These are phyloP conservation scores for Bettongia penicillata DNA, from an alignment of 2,113 vertebrate genomes.

Conservation along the genomic window DNA sequence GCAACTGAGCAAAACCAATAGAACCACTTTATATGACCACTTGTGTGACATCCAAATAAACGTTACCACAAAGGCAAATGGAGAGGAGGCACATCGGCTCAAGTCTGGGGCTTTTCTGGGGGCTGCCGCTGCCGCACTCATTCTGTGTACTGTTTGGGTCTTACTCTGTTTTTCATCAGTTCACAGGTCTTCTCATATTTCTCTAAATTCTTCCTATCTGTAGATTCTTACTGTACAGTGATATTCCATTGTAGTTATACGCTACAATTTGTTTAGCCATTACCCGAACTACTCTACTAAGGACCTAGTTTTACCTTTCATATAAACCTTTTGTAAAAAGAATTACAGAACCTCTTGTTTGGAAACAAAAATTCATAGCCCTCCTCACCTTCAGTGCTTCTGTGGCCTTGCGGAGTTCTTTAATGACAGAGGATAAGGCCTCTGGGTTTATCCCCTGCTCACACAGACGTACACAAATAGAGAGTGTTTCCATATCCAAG, in stretches of 20 bases:
- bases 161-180: neutral
- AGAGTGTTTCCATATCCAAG: conserved; percentile 97
- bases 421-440: conserved; percentile 96
- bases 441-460: conserved; percentile 99
- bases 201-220: neutral
- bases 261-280: neutral
- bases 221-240: neutral
- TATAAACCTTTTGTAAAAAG: neutral
- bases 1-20: neutral
- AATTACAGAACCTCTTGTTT: neutral
- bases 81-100: neutral
- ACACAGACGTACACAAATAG: conserved; percentile 97
- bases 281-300: neutral
- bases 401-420: conserved; percentile 95
- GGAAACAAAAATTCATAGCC: conserved; percentile 25
- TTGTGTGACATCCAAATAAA: neutral
- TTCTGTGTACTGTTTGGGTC: neutral
- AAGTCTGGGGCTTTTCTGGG: neutral
- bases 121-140: neutral
- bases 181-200: neutral
- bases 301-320: neutral
- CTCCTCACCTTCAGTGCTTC: conserved; percentile 93
- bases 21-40: neutral
- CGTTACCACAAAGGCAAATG: neutral
- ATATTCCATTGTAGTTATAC: neutral